These are phyloP conservation scores for Ameiurus melas DNA, from an alignment of 2,113 vertebrate genomes.

Conservation along the genomic window DNA sequence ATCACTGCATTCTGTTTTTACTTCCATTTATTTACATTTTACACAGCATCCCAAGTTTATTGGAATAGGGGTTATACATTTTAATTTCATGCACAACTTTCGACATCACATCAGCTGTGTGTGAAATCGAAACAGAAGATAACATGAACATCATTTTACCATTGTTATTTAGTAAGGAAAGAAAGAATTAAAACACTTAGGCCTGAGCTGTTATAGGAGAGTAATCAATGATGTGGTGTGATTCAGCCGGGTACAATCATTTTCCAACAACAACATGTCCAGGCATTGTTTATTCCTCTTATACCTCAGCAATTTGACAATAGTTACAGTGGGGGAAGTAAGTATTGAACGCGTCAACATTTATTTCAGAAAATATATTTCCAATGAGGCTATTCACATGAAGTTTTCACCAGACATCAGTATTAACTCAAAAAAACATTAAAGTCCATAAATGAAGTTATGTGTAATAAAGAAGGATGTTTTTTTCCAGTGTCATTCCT, in stretches of 20 bases:
- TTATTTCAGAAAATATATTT: too few relatives aligned
- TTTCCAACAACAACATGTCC: not conserved
- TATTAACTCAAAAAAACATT: too few relatives aligned
- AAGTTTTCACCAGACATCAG: too few relatives aligned
- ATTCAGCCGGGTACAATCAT: not conserved
- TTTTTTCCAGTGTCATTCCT: too few relatives aligned
- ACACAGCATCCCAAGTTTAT: too few relatives aligned
- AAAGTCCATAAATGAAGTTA: too few relatives aligned
- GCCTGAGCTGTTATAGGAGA: not conserved
- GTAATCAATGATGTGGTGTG: not conserved
- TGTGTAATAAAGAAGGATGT: too few relatives aligned
- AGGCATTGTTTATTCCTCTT: not conserved
- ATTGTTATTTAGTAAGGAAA: not conserved
- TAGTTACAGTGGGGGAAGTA: not conserved
- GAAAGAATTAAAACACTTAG: not conserved
- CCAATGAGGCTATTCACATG: too few relatives aligned
- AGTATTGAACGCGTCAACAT: too few relatives aligned
- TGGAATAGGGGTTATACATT: not conserved
- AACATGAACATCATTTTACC: slow-evolving; percentile 18
- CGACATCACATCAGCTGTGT: not conserved
- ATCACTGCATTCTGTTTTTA: too few relatives aligned
- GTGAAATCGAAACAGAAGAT: not conserved
- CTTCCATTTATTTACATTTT: too few relatives aligned
- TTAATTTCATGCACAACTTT: not conserved
- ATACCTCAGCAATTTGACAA: not conserved